A percentile compares a stretch with the other conserved stretches of the same genome.
These are phyloP conservation scores for Hippasteria phrygiana DNA, from an alignment of 53 echinoderm and acorn worm species.

Conservation along the genomic window DNA sequence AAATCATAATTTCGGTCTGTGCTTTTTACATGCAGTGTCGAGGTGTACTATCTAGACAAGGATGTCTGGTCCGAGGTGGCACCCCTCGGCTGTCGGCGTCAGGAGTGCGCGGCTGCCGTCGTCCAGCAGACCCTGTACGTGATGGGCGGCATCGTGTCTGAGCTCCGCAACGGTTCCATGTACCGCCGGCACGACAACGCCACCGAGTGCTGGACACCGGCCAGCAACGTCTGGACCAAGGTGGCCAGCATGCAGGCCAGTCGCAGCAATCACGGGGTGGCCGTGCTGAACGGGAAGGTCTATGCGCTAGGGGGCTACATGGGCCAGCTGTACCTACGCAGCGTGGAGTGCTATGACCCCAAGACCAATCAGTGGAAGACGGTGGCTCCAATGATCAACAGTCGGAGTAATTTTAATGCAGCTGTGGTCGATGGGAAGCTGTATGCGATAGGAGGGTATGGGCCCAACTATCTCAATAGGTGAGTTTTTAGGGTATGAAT, in stretches of 20 bases:
- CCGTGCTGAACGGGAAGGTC: conserved; percentile 85
- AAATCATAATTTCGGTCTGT: not conserved
- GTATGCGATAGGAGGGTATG: conserved; percentile 95
- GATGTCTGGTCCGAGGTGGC: conserved; percentile 83
- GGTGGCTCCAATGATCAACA: conserved; percentile 87
- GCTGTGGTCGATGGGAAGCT: conserved; percentile 85
- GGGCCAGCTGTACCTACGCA: conserved; percentile 87
- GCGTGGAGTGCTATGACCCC: conserved; percentile 87
- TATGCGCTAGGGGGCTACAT: conserved; percentile 93
- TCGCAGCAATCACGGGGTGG: conserved; percentile 91
- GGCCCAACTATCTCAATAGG: conserved; percentile 94
- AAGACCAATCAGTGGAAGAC: conserved; percentile 77
- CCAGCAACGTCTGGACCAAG: conserved; percentile 78
- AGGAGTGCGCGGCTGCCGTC: conserved; percentile 88
- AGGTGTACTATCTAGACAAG: conserved; percentile 76
- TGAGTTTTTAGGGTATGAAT: conserved; percentile 15
- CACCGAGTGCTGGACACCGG: conserved; percentile 83
- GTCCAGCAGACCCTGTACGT: conserved; percentile 85
- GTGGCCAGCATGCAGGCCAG: conserved; percentile 84
- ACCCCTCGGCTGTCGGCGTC: conserved; percentile 85
- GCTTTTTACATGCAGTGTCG: conserved; percentile 74
- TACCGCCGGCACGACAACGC: conserved; percentile 88
- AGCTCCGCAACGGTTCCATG: conserved; percentile 74
- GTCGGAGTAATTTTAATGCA: conserved; percentile 82
- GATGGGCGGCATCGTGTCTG: conserved; percentile 84